These are phyloP conservation scores for Cistogaster globosa DNA, from an alignment of 2,888 invertebrate species.

Conservation along the genomic window DNA sequence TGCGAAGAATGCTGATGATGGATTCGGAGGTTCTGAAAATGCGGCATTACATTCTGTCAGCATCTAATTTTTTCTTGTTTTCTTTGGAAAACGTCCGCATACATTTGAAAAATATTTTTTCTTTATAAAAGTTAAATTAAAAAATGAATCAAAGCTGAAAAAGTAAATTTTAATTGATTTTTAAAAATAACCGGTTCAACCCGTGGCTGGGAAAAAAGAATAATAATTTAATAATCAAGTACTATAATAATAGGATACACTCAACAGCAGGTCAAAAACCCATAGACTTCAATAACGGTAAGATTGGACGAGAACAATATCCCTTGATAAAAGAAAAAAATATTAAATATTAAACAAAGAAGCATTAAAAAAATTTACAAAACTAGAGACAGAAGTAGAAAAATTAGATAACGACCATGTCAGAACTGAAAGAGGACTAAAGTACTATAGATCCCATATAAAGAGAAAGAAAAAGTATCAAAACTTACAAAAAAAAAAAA, in stretches of 20 bases:
- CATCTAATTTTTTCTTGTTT: no score
- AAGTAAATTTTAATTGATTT: no score
- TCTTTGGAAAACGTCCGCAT: no score
- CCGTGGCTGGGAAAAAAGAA: no score
- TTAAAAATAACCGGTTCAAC: no score
- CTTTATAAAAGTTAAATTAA: no score
- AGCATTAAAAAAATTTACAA: constrained; percentile 32
- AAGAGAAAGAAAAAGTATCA: constrained; percentile 26
- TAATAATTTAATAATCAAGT: no score
- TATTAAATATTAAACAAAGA: constrained; percentile 31
- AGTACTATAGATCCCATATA: constrained; percentile 31
- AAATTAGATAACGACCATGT: constrained; percentile 26
- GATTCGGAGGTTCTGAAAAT: no score
- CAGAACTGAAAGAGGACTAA: constrained; percentile 2
- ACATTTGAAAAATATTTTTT: no score
- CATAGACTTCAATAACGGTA: constrained; percentile 23
- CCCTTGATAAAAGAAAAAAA: constrained; percentile 35
- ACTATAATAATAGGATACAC: constrained; percentile 43
- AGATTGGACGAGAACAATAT: constrained; percentile 20
- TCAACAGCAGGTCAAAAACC: constrained; percentile 7
- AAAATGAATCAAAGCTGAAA: no score
- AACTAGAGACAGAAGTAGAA: constrained; percentile 6
- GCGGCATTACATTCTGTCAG: no score
- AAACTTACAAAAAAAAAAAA: not conserved
- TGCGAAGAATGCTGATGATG: no score